phyloP scores from a whole-genome alignment of 2,797 vertebrate genomes.

The Clarias pachynema region DNA sequence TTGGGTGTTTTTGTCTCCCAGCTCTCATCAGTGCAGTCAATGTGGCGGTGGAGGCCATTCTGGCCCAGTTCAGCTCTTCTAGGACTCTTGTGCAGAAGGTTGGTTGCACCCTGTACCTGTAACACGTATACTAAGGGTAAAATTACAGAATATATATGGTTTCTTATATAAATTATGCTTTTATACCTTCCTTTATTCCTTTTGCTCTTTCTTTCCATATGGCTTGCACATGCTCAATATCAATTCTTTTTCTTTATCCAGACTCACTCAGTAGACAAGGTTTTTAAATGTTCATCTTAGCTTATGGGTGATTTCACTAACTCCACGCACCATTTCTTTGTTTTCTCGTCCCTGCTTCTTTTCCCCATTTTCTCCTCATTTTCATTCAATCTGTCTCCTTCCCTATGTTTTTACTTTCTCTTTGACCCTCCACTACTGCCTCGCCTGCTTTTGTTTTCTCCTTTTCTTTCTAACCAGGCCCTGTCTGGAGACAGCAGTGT shows the following conservation, averaged over 20 bases:
- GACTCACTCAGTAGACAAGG: constrained; percentile 48
- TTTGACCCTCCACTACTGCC: constrained; percentile 41
- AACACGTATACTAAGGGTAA: background rate
- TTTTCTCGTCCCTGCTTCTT: constrained; percentile 51
- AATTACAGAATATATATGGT: background rate
- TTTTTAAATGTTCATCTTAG: constrained; percentile 52
- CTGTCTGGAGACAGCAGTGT: constrained; percentile 92
- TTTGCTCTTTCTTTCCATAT: constrained; percentile 38
- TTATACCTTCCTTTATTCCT: constrained; percentile 37
- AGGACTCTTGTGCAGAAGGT: constrained; percentile 95
- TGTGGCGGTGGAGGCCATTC: constrained; percentile 87
- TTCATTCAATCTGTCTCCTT: constrained; percentile 1
- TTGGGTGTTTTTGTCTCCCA: constrained; percentile 60
- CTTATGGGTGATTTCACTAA: constrained; percentile 49
- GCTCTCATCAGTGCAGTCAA: constrained; percentile 82
- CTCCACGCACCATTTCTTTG: constrained; percentile 38
- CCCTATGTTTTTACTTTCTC: constrained; percentile 36
- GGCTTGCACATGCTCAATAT: constrained; percentile 42
- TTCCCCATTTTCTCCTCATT: constrained; percentile 9
- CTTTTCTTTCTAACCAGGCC: constrained; percentile 72
- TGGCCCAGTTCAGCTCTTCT: constrained; percentile 90
- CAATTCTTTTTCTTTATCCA: constrained; percentile 38
- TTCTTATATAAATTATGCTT: background rate
- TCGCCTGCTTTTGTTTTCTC: constrained; percentile 49
- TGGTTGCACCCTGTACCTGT: constrained; percentile 53